phyloP scores from a whole-genome alignment of 1,140 invertebrate genomes.

The Drosophila tropicalis region DNA sequence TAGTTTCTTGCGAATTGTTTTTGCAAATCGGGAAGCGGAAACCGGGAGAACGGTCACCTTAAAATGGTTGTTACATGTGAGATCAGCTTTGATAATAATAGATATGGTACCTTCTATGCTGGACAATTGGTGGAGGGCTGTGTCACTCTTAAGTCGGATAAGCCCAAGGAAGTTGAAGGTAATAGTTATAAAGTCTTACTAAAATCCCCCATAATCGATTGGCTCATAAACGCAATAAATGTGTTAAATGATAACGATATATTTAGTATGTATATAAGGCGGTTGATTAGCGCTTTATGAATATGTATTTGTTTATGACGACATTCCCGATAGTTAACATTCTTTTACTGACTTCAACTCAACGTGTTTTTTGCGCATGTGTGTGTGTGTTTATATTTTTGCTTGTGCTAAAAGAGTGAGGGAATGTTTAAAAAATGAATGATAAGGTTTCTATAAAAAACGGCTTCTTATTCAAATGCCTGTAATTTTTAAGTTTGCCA shows the following conservation, averaged over 20 bases:
- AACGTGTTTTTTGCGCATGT: slow-evolving; percentile 4
- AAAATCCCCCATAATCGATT: slow-evolving; percentile 13
- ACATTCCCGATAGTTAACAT: slow-evolving; percentile 58
- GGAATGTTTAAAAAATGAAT: slow-evolving; percentile 32
- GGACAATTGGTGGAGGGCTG: slow-evolving; percentile 84
- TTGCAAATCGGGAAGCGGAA: slow-evolving; percentile 8
- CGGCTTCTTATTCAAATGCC: neutral
- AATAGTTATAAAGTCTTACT: slow-evolving; percentile 28
- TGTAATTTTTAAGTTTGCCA: neutral
- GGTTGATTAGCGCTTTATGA: slow-evolving; percentile 29
- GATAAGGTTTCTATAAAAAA: slow-evolving; percentile 21
- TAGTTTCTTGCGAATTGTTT: slow-evolving; percentile 21
- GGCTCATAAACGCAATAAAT: slow-evolving; percentile 53
- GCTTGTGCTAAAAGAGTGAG: slow-evolving; percentile 1
- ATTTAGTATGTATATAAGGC: slow-evolving; percentile 21
- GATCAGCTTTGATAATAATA: slow-evolving; percentile 84
- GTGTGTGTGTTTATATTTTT: neutral
- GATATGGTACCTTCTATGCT: slow-evolving; percentile 83
- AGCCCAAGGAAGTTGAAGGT: slow-evolving; percentile 84
- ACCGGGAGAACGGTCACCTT: neutral
- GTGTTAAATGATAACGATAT: slow-evolving; percentile 51
- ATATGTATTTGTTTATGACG: slow-evolving; percentile 56
- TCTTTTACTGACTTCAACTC: slow-evolving; percentile 27
- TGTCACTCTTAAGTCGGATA: slow-evolving; percentile 83
- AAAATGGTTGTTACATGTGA: slow-evolving; percentile 80